These are phyloP conservation scores for Saccostrea cuccullata DNA, from an alignment of 1,140 invertebrate genomes.

Conservation along the genomic window DNA sequence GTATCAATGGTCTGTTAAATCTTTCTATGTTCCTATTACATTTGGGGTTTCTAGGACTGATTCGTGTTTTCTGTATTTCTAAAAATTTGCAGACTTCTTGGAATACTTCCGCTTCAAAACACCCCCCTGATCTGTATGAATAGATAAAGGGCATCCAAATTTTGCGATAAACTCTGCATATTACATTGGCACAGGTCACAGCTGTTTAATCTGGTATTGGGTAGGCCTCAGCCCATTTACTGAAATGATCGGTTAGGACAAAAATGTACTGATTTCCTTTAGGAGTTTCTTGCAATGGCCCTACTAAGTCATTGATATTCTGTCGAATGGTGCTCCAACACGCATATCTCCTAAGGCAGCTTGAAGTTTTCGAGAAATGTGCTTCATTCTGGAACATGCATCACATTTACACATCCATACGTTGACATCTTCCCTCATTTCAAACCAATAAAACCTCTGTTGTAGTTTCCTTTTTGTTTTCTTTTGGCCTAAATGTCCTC, in stretches of 20 bases:
- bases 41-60: too few relatives aligned
- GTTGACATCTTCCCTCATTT: constrained; percentile 50
- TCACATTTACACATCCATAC: constrained; percentile 33
- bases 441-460: constrained; percentile 59
- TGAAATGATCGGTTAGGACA: too few relatives aligned
- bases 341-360: constrained; percentile 43
- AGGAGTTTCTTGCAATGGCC: constrained; percentile 44
- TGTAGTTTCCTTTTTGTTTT: constrained; percentile 54
- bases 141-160: constrained; percentile 48
- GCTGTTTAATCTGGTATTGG: too few relatives aligned
- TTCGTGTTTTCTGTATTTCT: too few relatives aligned
- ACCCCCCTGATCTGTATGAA: constrained; percentile 55
- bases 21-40: too few relatives aligned
- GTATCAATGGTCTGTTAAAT: too few relatives aligned
- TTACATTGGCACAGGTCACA: too few relatives aligned
- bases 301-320: constrained; percentile 51
- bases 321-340: constrained; percentile 43
- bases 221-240: too few relatives aligned
- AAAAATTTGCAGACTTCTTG: too few relatives aligned
- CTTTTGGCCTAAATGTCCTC: constrained; percentile 56
- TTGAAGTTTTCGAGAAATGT: not conserved
- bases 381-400: constrained; percentile 43
- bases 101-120: too few relatives aligned
- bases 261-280: too few relatives aligned
- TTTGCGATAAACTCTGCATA: too few relatives aligned